phyloP scores from a whole-genome alignment of 2,888 invertebrate species.

The Stictocephala bisonia region DNA sequence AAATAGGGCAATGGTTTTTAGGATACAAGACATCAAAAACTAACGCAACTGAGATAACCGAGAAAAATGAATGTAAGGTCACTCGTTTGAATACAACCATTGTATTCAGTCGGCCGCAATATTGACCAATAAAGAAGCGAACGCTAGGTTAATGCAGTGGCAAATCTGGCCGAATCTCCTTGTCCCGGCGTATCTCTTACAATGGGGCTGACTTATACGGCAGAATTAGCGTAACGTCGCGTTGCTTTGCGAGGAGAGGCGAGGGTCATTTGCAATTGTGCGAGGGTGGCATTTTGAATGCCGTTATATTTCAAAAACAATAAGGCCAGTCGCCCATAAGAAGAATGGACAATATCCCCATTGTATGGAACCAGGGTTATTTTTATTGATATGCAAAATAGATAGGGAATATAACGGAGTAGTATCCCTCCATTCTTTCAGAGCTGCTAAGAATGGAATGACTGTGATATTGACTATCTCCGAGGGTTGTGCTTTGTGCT shows the following conservation, averaged over 20 bases:
- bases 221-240: conserved; percentile 44
- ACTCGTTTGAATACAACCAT: too few species aligned
- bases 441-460: conserved; percentile 30
- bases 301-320: conserved; percentile 52
- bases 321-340: conserved; percentile 51
- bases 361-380: conserved; percentile 50
- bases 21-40: too few species aligned
- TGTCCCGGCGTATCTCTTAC: conserved; percentile 24
- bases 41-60: too few species aligned
- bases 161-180: conserved; percentile 31
- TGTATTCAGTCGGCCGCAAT: background rate
- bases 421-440: conserved; percentile 36
- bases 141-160: conserved; percentile 40
- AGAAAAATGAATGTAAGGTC: too few species aligned
- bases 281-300: conserved; percentile 46
- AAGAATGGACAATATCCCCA: conserved; percentile 51
- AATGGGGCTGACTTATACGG: conserved; percentile 41
- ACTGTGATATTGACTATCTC: conserved; percentile 27
- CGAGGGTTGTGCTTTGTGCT: conserved; percentile 6
- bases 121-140: conserved; percentile 31
- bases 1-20: too few species aligned
- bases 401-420: conserved; percentile 51
- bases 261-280: conserved; percentile 38
- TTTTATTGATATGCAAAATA: conserved; percentile 60
- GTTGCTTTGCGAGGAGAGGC: conserved; percentile 4